phyloP scores from a whole-genome alignment of 1,140 invertebrate species.

The Drosophila arizonae region DNA sequence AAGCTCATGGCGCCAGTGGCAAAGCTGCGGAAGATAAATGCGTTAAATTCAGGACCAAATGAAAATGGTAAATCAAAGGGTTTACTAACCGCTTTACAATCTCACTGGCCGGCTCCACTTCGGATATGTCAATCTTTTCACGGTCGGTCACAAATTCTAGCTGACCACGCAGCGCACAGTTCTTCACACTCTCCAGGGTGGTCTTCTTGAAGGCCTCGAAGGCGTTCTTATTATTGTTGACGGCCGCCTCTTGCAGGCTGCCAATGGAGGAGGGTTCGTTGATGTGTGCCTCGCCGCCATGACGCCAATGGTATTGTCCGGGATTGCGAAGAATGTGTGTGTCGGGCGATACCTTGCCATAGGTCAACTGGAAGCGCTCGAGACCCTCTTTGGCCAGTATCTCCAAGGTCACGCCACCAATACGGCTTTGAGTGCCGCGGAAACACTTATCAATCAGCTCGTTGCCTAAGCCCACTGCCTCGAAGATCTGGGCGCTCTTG shows the following conservation, averaged over 20 bases:
- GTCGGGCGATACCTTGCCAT: constrained; percentile 88
- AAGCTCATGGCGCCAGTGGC: constrained; percentile 85
- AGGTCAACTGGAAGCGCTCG: constrained; percentile 92
- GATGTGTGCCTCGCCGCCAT: constrained; percentile 98
- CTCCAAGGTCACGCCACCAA: constrained; percentile 96
- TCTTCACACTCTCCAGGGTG: constrained; percentile 92
- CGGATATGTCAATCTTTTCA: constrained; percentile 90
- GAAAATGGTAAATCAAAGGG: too few species aligned
- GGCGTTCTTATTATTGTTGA: constrained; percentile 90
- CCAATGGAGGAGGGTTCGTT: constrained; percentile 98
- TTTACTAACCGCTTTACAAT: constrained; percentile 95
- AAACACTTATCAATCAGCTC: constrained; percentile 98
- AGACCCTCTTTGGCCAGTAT: constrained; percentile 94
- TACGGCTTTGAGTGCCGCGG: constrained; percentile 95
- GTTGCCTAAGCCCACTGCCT: constrained; percentile 96
- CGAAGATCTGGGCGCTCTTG: constrained; percentile 99
- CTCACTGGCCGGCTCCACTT: constrained; percentile 95
- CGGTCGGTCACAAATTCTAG: constrained; percentile 91
- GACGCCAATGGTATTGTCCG: constrained; percentile 97
- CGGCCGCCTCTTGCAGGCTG: constrained; percentile 94
- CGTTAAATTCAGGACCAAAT: neutral
- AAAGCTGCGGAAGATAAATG: constrained; percentile 43
- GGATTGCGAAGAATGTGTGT: constrained; percentile 94
- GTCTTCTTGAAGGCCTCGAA: constrained; percentile 95
- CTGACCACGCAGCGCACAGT: constrained; percentile 96